Evolutionary conservation across 2,888 invertebrate genomes (phyloP), one percentile per base, ranked within the genome.

Genomic region (Troides helena): DNA sequence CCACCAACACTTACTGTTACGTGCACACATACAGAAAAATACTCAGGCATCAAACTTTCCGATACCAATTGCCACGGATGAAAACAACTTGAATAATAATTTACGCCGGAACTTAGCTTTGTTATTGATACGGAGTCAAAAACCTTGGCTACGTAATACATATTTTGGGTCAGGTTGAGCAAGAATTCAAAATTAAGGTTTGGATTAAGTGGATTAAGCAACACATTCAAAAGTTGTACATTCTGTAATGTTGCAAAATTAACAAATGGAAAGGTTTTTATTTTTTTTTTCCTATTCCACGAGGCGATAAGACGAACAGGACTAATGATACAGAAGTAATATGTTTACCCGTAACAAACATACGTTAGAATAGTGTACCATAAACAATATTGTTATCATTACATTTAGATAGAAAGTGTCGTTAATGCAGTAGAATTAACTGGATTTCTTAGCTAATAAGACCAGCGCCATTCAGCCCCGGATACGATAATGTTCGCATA

Each of bases 1-100:
- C 43, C 67, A 62, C 14, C 62, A 62, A 53, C 57, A 62, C 50
- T 50, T 50, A 61, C 36, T 43, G 46, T 23, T n/a, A 43, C 23
- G 46, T 25, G n/a, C 59, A 59, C 59, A 61, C 64, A 64, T 36
- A 64, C 3, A 53, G 6, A n/a, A n/a, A 53, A 53, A 53, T n/a
- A 53, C n/a, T n/a, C 53, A 12, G 5, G 18, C 53, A 53, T n/a
- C 18, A 6, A 53, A n/a, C 50, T 2, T 5, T 17, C 53, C 1
- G 53, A 53, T 53, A 53, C n/a, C 6, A 53, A 53, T n/a, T 6
- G n/a, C 53, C 12, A 14, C 46, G 12, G 18, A 53, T n/a, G 7
- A 53, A 30, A 66, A 43, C 43, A 39, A 59, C 46, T 25, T 25
- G 18, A 66, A 66, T 60, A 60, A 64, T 23, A 23, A 30, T 43